These are phyloP conservation scores for Oostethus manadensis DNA, from an alignment of 2,113 vertebrate genomes.

Conservation along the genomic window DNA sequence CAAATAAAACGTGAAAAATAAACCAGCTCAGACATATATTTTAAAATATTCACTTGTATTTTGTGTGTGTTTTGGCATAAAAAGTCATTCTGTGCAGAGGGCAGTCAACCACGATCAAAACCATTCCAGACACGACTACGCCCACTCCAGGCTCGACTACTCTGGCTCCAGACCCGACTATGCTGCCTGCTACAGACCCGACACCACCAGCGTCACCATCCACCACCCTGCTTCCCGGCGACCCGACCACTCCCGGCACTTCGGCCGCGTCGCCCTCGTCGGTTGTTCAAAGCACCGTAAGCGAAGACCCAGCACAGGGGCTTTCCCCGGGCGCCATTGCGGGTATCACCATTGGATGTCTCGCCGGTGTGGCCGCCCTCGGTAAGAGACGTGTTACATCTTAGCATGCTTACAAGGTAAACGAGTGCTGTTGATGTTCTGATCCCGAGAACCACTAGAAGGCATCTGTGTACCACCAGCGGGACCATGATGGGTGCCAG, in stretches of 20 bases:
- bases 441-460: too few species aligned
- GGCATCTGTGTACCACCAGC: too few species aligned
- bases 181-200: fast-evolving
- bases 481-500: too few species aligned
- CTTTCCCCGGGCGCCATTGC: constrained; percentile 55
- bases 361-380: constrained; percentile 52
- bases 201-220: fast-evolving
- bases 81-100: constrained; percentile 4
- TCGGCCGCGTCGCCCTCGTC: background rate
- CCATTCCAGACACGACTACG: background rate
- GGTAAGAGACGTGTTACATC: constrained; percentile 40
- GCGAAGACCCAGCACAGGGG: background rate
- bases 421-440: background rate
- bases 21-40: too few species aligned
- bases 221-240: background rate
- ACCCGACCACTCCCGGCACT: background rate
- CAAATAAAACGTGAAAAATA: too few species aligned
- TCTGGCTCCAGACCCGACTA: too few species aligned
- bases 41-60: too few species aligned
- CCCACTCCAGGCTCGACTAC: background rate
- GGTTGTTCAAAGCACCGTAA: background rate
- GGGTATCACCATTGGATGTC: constrained; percentile 53
- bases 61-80: background rate
- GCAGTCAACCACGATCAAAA: fast-evolving
- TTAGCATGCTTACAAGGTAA: too few species aligned